Evolutionary conservation across 2,888 invertebrate species (phyloP).

Genomic region (Acleris cristana): DNA sequence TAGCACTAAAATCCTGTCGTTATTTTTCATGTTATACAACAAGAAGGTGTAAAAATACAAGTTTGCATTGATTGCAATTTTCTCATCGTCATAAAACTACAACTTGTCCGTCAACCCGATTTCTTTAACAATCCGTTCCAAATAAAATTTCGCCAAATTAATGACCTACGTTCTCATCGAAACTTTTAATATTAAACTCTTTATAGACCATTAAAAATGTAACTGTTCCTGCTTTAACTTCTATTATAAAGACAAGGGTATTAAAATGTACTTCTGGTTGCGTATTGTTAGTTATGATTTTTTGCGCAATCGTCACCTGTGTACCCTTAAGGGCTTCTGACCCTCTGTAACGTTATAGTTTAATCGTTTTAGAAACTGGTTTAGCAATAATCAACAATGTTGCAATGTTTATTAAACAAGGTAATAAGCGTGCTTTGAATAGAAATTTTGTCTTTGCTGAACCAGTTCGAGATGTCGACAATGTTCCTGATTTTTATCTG

Average conservation of each 20-base stretch:
- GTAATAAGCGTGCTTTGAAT: constrained; percentile 68
- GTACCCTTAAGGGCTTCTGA: constrained; percentile 45
- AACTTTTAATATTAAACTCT: constrained; percentile 58
- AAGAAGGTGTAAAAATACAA: neutral
- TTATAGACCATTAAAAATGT: constrained; percentile 77
- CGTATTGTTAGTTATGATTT: constrained; percentile 67
- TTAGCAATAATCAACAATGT: constrained; percentile 74
- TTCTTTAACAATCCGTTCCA: constrained; percentile 30
- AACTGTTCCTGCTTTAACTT: constrained; percentile 56
- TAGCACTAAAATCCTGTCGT: neutral
- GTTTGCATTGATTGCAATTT: constrained; percentile 41
- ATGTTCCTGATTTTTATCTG: constrained; percentile 34
- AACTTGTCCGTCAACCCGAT: constrained; percentile 42
- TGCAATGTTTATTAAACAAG: constrained; percentile 82
- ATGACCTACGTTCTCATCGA: constrained; percentile 69
- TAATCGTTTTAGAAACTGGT: constrained; percentile 62
- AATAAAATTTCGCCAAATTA: constrained; percentile 67
- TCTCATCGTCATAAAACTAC: constrained; percentile 55
- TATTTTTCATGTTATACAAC: constrained; percentile 2
- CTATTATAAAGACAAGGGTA: constrained; percentile 62
- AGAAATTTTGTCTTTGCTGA: constrained; percentile 43
- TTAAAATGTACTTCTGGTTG: constrained; percentile 76
- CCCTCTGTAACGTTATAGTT: constrained; percentile 51
- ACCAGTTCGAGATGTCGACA: constrained; percentile 30
- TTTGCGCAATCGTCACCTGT: constrained; percentile 66